These are phyloP conservation scores for Trichonephila inaurata DNA, from an alignment of 1,140 invertebrate genomes.

Conservation along the genomic window DNA sequence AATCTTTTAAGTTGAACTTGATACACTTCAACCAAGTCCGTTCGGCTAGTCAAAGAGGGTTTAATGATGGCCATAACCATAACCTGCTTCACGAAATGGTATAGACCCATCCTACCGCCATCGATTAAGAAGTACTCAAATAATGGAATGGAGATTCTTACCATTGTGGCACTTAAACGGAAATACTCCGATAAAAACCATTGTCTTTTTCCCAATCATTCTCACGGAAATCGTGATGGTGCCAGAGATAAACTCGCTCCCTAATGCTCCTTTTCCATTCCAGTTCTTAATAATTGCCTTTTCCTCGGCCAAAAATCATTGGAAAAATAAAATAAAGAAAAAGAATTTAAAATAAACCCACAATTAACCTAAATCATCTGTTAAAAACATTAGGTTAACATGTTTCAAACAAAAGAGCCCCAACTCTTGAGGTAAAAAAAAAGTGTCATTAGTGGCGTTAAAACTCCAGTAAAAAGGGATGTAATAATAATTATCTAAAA, in stretches of 20 bases:
- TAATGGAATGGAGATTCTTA: slow-evolving; percentile 45
- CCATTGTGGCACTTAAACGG: slow-evolving; percentile 44
- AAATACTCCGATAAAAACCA: slow-evolving; percentile 69
- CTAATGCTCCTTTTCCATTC: slow-evolving; percentile 59
- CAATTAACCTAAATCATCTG: slow-evolving; percentile 64
- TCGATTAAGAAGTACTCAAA: slow-evolving; percentile 48
- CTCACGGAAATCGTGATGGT: slow-evolving; percentile 42
- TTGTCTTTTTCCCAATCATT: slow-evolving; percentile 66
- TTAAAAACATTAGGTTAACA: slow-evolving; percentile 58
- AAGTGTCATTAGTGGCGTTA: slow-evolving; percentile 22
- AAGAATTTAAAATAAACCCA: slow-evolving; percentile 38
- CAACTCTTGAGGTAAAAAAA: not conserved
- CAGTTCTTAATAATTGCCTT: slow-evolving; percentile 67
- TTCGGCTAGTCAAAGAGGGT: not conserved
- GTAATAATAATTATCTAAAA: slow-evolving; percentile 73
- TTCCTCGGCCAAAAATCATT: not conserved
- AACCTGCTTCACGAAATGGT: slow-evolving; percentile 31
- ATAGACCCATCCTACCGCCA: not conserved
- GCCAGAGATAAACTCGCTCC: slow-evolving; percentile 29
- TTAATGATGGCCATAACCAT: slow-evolving; percentile 11
- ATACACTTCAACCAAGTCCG: not conserved
- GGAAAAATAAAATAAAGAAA: not conserved
- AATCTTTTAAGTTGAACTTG: not conserved
- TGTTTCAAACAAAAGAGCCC: not conserved
- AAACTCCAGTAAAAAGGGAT: not conserved